These are phyloP conservation scores for Typhlichthys subterraneus DNA, from an alignment of 2,797 vertebrate species.

Conservation along the genomic window DNA sequence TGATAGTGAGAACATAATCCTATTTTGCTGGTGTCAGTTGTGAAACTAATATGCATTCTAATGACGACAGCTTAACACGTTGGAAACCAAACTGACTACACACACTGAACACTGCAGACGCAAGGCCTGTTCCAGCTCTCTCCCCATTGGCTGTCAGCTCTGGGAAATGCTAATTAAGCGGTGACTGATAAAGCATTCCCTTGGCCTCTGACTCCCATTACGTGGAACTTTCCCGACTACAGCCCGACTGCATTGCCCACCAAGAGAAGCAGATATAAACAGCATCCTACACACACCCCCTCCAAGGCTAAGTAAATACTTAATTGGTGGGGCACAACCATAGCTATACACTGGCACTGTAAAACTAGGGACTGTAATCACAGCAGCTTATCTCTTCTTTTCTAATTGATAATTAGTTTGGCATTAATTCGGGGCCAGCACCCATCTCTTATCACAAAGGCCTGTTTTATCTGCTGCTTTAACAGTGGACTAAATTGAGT, in stretches of 20 bases:
- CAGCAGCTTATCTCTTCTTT: slow-evolving; percentile 52
- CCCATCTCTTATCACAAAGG: slow-evolving; percentile 75
- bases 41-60: too few species aligned
- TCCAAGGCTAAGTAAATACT: slow-evolving; percentile 47
- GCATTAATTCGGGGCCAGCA: slow-evolving; percentile 66
- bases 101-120: background rate
- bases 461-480: slow-evolving; percentile 68
- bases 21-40: too few species aligned
- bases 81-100: too few species aligned
- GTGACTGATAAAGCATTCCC: slow-evolving; percentile 68
- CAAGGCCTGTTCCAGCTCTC: slow-evolving; percentile 40
- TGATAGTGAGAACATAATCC: too few species aligned
- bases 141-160: slow-evolving; percentile 63
- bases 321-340: slow-evolving; percentile 47
- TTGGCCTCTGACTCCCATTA: slow-evolving; percentile 61
- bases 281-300: slow-evolving; percentile 28
- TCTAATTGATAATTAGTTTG: slow-evolving; percentile 77
- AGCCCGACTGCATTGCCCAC: slow-evolving; percentile 45
- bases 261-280: slow-evolving; percentile 49
- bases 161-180: slow-evolving; percentile 71
- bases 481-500: slow-evolving; percentile 67
- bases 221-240: slow-evolving; percentile 61
- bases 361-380: slow-evolving; percentile 57
- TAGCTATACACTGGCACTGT: slow-evolving; percentile 17
- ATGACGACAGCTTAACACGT: too few species aligned